Conservation (phyloP, 2,113 vertebrate species). For the Chascanopsetta lugubris region DNA sequence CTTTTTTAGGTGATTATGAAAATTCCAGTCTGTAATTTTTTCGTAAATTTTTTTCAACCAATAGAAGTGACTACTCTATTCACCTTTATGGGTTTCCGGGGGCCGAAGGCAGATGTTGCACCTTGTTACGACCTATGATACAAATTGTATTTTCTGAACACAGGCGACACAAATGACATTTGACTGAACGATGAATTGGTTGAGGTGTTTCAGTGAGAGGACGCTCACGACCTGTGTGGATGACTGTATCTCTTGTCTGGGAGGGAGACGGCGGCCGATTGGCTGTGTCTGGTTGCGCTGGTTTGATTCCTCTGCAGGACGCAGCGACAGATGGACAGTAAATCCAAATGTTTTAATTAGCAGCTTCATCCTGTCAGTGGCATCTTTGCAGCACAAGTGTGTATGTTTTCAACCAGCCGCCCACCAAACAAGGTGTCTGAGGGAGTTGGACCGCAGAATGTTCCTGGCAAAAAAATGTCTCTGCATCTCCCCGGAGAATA, state of each 20-base stretch:
- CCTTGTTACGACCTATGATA: too few species aligned
- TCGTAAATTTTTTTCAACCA: too few species aligned
- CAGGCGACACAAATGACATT: too few species aligned
- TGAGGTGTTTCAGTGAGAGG: background rate
- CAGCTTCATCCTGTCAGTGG: slow-evolving; percentile 51
- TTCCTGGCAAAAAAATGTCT: slow-evolving; percentile 61
- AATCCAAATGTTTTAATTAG: slow-evolving; percentile 73
- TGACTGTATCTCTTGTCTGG: slow-evolving; percentile 58
- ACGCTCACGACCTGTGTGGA: slow-evolving; percentile 35
- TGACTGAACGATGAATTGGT: too few species aligned
- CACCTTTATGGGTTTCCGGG: too few species aligned
- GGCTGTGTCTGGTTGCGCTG: slow-evolving; percentile 20
- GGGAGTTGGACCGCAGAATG: slow-evolving; percentile 64
- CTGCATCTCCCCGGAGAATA: slow-evolving; percentile 59
- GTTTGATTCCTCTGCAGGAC: slow-evolving; percentile 46
- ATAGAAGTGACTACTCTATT: too few species aligned
- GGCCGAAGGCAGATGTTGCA: too few species aligned
- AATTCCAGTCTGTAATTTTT: too few species aligned
- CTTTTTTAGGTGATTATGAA: too few species aligned
- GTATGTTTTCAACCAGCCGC: slow-evolving; percentile 42
- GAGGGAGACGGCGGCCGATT: slow-evolving; percentile 35
- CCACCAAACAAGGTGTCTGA: slow-evolving; percentile 70
- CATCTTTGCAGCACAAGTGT: slow-evolving; percentile 44
- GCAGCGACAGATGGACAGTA: slow-evolving; percentile 67
- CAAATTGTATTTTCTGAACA: too few species aligned